Percentiles rank a stretch among this genome's conserved stretches.
Conservation (phyloP, 92 coral and sea anemone genomes). For the Blastomussa wellsi region DNA sequence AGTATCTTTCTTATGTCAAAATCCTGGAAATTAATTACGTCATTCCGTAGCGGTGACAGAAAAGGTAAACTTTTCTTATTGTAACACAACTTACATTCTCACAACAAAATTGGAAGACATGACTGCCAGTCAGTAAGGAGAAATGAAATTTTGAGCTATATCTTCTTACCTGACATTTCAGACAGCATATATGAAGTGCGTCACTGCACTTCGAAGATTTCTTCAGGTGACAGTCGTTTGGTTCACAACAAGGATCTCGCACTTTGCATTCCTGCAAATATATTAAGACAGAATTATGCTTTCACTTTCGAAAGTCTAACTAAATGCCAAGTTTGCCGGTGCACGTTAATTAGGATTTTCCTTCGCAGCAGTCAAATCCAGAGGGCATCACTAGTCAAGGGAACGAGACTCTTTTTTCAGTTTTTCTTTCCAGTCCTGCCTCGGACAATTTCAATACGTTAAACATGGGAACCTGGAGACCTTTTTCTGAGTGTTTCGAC, state of each 20-base stretch:
- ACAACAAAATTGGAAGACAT: neutral
- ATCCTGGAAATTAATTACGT: too few relatives aligned
- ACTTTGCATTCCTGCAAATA: conserved; percentile 50
- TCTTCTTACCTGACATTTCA: conserved; percentile 38
- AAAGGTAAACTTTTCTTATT: too few relatives aligned
- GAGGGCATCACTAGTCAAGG: neutral
- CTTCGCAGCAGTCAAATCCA: neutral
- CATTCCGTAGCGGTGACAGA: too few relatives aligned
- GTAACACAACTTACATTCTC: neutral
- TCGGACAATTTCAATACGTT: neutral
- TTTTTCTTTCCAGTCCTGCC: neutral
- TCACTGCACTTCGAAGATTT: conserved; percentile 63
- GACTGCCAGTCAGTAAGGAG: neutral
- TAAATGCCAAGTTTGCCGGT: neutral
- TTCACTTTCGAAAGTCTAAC: neutral
- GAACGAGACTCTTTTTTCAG: too few relatives aligned
- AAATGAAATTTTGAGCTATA: neutral
- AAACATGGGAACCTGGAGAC: neutral
- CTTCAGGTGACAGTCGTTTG: conserved; percentile 54
- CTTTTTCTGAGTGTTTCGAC: neutral
- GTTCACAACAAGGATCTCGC: conserved; percentile 70
- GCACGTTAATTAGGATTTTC: neutral
- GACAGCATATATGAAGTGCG: conserved; percentile 51
- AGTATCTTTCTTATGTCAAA: too few relatives aligned
- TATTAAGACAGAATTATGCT: neutral